A percentile compares a stretch with the other conserved stretches of the same genome.
These are phyloP conservation scores for Kradibia gibbosae DNA, from an alignment of 1,140 invertebrate species.

Conservation along the genomic window DNA sequence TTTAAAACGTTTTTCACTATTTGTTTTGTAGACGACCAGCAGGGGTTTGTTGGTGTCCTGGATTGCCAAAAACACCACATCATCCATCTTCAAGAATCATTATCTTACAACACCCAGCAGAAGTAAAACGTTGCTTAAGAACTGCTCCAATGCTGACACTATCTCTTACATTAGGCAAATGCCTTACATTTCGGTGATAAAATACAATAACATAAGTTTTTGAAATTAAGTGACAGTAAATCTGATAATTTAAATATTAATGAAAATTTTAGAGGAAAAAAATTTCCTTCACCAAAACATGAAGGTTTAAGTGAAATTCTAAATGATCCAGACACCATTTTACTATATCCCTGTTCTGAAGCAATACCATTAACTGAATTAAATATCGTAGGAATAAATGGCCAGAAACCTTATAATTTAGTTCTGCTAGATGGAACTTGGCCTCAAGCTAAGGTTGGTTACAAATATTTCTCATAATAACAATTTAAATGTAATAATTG, in stretches of 20 bases:
- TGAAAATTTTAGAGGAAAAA: conserved; percentile 81
- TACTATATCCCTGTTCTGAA: conserved; percentile 87
- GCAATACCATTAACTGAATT: conserved; percentile 78
- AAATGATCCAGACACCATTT: conserved; percentile 79
- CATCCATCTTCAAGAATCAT: conserved; percentile 81
- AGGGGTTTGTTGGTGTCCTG: conserved; percentile 92
- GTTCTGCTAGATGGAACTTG: conserved; percentile 94
- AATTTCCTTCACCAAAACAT: conserved; percentile 82
- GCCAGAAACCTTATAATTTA: conserved; percentile 80
- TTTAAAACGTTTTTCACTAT: background rate
- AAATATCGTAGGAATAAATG: conserved; percentile 60
- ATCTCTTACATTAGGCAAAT: conserved; percentile 81
- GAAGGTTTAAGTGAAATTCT: conserved; percentile 80
- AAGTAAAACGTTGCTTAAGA: conserved; percentile 89
- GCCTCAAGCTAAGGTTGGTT: conserved; percentile 86
- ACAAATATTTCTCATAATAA: conserved; percentile 13
- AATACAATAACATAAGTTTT: background rate
- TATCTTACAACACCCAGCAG: conserved; percentile 93
- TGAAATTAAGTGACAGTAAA: conserved; percentile 20
- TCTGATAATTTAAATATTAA: conserved; percentile 50
- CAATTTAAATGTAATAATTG: conserved; percentile 1
- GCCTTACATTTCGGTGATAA: conserved; percentile 73
- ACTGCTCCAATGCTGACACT: conserved; percentile 91
- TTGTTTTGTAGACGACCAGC: conserved; percentile 80
- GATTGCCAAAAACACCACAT: conserved; percentile 80